Conservation (phyloP, 2,113 vertebrate species). For the Eulemur macaco region DNA sequence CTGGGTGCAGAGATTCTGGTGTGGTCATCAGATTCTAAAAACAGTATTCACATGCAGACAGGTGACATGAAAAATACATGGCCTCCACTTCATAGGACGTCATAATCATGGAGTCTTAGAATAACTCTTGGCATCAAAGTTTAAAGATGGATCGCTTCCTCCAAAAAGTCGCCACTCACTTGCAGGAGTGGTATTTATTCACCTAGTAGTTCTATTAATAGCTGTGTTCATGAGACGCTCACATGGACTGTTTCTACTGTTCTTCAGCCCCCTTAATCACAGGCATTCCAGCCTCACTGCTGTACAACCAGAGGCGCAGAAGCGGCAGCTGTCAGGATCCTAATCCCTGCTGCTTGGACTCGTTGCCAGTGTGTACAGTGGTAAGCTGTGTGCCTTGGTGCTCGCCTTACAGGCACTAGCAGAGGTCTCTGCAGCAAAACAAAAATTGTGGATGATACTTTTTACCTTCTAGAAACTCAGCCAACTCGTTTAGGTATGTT, state of each 20-base stretch:
- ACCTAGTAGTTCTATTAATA: neutral
- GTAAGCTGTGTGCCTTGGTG: neutral
- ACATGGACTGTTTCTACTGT: neutral
- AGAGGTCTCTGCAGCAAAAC: neutral
- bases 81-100: neutral
- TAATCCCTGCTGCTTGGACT: slow-evolving; percentile 16
- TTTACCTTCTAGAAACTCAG: slow-evolving; percentile 16
- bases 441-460: neutral
- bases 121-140: neutral
- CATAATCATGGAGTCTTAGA: neutral
- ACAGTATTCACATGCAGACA: neutral
- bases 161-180: neutral
- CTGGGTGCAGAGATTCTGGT: neutral
- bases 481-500: slow-evolving; percentile 68
- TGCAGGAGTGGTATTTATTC: neutral
- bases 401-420: neutral
- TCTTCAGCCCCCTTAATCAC: neutral
- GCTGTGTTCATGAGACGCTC: neutral
- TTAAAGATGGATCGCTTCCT: neutral
- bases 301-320: neutral
- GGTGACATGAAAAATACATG: neutral
- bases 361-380: slow-evolving; percentile 47
- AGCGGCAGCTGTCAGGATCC: slow-evolving; percentile 80
- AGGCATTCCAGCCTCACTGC: neutral
- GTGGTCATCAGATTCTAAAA: neutral